phyloP scores from a whole-genome alignment of 1,140 invertebrate species.

The Lasioglossum albipes region DNA sequence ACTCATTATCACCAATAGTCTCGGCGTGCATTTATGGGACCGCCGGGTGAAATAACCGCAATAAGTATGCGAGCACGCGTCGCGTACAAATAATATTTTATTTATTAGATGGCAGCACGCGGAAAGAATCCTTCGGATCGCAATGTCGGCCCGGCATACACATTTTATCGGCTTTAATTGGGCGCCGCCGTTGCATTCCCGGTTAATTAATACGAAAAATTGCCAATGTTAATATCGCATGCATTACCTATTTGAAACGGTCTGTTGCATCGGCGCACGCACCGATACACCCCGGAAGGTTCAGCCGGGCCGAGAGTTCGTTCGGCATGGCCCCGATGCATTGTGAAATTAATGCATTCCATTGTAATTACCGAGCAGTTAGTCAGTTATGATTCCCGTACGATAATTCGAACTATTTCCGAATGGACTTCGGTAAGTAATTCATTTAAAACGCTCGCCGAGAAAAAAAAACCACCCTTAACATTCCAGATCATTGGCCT shows the following conservation, averaged over 20 bases:
- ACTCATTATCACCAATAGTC: conserved; percentile 18
- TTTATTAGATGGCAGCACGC: conserved; percentile 47
- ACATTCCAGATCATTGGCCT: background rate
- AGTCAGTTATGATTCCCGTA: conserved; percentile 57
- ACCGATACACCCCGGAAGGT: conserved; percentile 56
- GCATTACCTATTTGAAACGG: conserved; percentile 64
- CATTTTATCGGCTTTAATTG: conserved; percentile 68
- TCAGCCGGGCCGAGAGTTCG: conserved; percentile 53
- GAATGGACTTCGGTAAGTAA: conserved; percentile 8
- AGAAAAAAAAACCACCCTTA: too few species aligned
- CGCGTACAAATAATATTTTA: conserved; percentile 51
- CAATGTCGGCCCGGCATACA: conserved; percentile 42
- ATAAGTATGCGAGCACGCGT: conserved; percentile 12
- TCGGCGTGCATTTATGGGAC: conserved; percentile 12
- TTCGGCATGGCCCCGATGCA: conserved; percentile 37
- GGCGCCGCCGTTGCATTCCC: conserved; percentile 59
- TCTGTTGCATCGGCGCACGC: conserved; percentile 50
- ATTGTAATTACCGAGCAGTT: conserved; percentile 65
- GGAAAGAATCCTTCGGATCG: conserved; percentile 52
- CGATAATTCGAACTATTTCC: conserved; percentile 35
- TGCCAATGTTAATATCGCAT: conserved; percentile 68
- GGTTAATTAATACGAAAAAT: conserved; percentile 70
- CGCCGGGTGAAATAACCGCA: conserved; percentile 29
- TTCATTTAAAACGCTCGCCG: background rate
- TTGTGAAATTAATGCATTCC: conserved; percentile 65